These are phyloP conservation scores for Penelope pileata DNA, from an alignment of 2,113 vertebrate genomes.

Conservation along the genomic window DNA sequence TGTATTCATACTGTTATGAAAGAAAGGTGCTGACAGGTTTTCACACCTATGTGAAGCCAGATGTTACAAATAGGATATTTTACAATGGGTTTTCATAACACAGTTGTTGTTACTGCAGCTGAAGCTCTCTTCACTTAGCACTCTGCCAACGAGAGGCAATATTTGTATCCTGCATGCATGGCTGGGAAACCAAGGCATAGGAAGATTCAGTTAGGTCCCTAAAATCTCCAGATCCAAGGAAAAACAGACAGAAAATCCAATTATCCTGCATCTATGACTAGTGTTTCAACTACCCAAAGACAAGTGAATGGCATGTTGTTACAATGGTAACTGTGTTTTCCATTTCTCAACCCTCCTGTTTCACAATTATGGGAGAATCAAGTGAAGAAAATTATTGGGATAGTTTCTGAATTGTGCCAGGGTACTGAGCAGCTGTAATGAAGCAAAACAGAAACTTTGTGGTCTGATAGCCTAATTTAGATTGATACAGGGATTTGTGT, in stretches of 20 bases:
- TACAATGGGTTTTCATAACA: not conserved
- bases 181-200: not conserved
- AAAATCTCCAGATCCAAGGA: not conserved
- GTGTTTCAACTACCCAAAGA: not conserved
- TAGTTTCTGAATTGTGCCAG: not conserved
- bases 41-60: not conserved
- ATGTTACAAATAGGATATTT: not conserved
- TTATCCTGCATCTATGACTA: not conserved
- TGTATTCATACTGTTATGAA: not conserved
- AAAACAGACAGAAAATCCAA: not conserved
- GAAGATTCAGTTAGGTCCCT: not conserved
- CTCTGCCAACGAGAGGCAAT: not conserved
- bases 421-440: not conserved
- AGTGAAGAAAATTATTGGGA: not conserved
- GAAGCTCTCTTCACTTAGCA: not conserved
- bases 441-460: conserved; percentile 22
- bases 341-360: not conserved
- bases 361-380: not conserved
- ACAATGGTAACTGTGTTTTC: not conserved
- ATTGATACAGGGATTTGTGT: conserved; percentile 49
- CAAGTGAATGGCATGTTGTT: not conserved
- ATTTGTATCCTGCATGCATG: not conserved
- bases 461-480: conserved; percentile 52
- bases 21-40: not conserved
- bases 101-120: not conserved